A percentile compares a stretch with the other conserved stretches of the same genome.
phyloP scores from a whole-genome alignment of 2,888 invertebrate genomes.

The Zygaena filipendulae region DNA sequence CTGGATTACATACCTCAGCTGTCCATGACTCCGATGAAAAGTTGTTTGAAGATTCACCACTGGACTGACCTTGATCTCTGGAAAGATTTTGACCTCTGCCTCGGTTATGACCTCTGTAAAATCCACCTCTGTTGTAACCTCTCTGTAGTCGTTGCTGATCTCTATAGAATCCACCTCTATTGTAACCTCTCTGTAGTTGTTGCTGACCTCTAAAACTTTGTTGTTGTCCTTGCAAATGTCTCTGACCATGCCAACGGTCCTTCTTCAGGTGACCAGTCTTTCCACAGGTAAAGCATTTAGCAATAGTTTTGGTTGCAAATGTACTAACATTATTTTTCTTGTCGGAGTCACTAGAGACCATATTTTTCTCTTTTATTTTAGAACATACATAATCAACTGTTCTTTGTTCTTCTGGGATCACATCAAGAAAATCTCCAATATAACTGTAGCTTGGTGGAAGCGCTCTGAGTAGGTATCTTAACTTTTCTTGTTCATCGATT shows the following conservation, averaged over 20 bases:
- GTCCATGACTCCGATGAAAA: slow-evolving; percentile 16
- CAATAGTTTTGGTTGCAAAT: slow-evolving; percentile 13
- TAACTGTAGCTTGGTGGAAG: slow-evolving; percentile 20
- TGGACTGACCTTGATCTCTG: slow-evolving; percentile 14
- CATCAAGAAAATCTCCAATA: slow-evolving; percentile 21
- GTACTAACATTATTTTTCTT: slow-evolving; percentile 17
- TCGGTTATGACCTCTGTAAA: slow-evolving; percentile 9
- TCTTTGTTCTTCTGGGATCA: slow-evolving; percentile 20
- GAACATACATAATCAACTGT: slow-evolving; percentile 18
- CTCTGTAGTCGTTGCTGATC: too few relatives aligned
- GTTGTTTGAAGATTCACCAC: slow-evolving; percentile 13
- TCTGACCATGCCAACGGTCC: slow-evolving; percentile 14
- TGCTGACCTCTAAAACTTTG: slow-evolving; percentile 7
- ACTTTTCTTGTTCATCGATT: slow-evolving; percentile 18
- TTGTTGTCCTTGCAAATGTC: slow-evolving; percentile 14
- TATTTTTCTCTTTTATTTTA: slow-evolving; percentile 21
- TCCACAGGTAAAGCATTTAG: slow-evolving; percentile 18
- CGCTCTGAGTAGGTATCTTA: slow-evolving; percentile 20
- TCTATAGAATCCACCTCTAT: slow-evolving; percentile 10
- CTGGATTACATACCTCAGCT: slow-evolving; percentile 16
- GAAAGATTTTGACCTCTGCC: slow-evolving; percentile 15
- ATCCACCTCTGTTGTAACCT: slow-evolving; percentile 11
- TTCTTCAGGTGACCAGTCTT: slow-evolving; percentile 19
- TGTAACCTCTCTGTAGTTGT: slow-evolving; percentile 11
- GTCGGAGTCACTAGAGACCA: slow-evolving; percentile 11